Base-by-base conservation (phyloP, 2,888 invertebrate genomes). In the Ischnus inquisitorius region DNA sequence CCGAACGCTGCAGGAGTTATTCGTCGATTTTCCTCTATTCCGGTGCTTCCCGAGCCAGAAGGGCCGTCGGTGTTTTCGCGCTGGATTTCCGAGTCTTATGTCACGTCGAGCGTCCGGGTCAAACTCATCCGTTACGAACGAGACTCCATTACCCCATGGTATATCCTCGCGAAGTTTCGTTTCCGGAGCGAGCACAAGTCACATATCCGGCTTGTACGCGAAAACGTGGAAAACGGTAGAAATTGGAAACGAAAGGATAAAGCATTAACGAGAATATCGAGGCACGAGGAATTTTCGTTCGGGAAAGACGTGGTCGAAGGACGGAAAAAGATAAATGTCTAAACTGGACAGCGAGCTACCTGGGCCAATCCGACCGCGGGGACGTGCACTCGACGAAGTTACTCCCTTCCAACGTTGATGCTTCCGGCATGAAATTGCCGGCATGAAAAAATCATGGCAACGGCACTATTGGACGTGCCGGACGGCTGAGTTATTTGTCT, bases 391-490 rank as follows among this genome's bases (percentile, higher is more conserved):
- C 34, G 28, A 39, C 39, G 19, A 14, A 69, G 67, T 57, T 28
- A 25, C n/a, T 68, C 57, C 28, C 25, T 67, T 19, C 3, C 34
- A 39, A 12, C 28, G 28, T 22, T 43, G 57, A 77, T 60, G 48
- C 60, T 72, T 65, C 75, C 71, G 65, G 75, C 39, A 75, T 51
- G 54, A 34, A 79, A 82, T 79, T 54, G 68, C 54, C 41, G 12
- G 68, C 16, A 57, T 79, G 41, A 48, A 79, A 71, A 80, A 80
- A 80, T 75, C 80, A 71, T 83, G 69, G n/a, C 54, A 14, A n/a
- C 60, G 14, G 1, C 67, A 43, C 60, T 57, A 25, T 57, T 83
- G 69, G 79, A 75, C 75, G 79, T 75, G 46, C 25, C 28, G 48
- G 43, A 51, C 64, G 12, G 10, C 43, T 14, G 57, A 60, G 79